Percentiles rank a stretch among this genome's conserved stretches.
These are phyloP conservation scores for Trachelipus rathkii DNA, from an alignment of 1,140 invertebrate species.

Conservation along the genomic window DNA sequence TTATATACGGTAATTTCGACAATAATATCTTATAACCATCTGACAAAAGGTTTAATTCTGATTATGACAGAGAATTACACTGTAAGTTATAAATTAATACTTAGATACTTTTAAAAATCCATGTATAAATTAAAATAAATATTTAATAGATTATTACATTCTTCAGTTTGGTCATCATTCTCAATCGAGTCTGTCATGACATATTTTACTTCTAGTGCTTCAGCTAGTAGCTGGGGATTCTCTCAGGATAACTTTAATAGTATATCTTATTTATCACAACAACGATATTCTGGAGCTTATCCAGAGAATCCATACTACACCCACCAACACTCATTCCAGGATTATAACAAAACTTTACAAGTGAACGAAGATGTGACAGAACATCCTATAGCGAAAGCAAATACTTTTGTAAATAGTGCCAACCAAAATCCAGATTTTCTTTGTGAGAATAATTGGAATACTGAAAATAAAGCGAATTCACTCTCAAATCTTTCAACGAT, in stretches of 20 bases:
- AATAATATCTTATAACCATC: too few relatives aligned
- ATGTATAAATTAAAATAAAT: too few relatives aligned
- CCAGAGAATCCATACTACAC: not conserved
- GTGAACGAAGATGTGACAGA: too few relatives aligned
- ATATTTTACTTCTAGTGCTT: not conserved
- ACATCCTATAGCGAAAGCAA: too few relatives aligned
- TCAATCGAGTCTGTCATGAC: not conserved
- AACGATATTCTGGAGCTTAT: not conserved
- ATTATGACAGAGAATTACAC: too few relatives aligned
- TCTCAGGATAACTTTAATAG: not conserved
- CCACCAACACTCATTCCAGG: not conserved
- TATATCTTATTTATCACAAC: not conserved
- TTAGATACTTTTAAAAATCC: too few relatives aligned
- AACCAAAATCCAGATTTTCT: not conserved
- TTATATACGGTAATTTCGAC: too few relatives aligned
- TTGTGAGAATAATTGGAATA: not conserved
- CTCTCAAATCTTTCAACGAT: not conserved
- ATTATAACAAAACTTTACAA: not conserved
- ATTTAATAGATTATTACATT: not conserved
- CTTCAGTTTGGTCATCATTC: not conserved
- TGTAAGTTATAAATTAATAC: too few relatives aligned
- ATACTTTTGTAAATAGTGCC: not conserved
- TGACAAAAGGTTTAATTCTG: slow-evolving; percentile 11
- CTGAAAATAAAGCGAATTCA: not conserved
- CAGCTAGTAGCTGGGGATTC: not conserved